phyloP scores from a whole-genome alignment of 2,113 vertebrate species.

The Edolisoma coerulescens region DNA sequence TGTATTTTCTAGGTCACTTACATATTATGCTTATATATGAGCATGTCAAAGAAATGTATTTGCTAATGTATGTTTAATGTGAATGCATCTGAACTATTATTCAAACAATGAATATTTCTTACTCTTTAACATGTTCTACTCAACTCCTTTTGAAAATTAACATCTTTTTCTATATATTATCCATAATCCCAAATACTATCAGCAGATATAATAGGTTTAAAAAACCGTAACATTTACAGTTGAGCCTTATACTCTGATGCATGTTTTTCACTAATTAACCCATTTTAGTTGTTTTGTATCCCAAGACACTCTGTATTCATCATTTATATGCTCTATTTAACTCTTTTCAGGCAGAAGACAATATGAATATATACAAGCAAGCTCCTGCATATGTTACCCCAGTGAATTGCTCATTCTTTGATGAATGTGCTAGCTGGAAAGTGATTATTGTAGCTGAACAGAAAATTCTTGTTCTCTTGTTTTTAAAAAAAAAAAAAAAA shows the following conservation, averaged over 20 bases:
- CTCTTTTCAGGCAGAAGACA: conserved; percentile 35
- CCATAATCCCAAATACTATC: not conserved
- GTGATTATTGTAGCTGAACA: conserved; percentile 16
- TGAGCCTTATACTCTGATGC: not conserved
- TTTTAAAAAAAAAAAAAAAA: not conserved
- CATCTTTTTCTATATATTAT: not conserved
- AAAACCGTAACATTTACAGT: not conserved
- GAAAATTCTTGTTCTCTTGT: conserved; percentile 20
- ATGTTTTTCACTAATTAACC: conserved; percentile 60
- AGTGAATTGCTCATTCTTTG: conserved; percentile 32
- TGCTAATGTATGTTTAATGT: conserved; percentile 45
- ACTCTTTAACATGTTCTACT: not conserved
- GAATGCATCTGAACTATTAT: not conserved
- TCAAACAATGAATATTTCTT: conserved; percentile 4
- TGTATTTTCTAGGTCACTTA: conserved; percentile 57
- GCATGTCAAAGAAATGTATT: conserved; percentile 20
- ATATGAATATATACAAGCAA: conserved; percentile 38
- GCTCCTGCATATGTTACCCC: conserved; percentile 18
- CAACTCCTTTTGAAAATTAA: not conserved
- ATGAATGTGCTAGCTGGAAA: conserved; percentile 15
- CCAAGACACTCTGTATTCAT: conserved; percentile 23
- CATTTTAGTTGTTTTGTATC: conserved; percentile 30
- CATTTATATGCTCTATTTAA: conserved; percentile 58
- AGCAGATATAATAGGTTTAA: not conserved
- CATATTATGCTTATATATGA: not conserved